These are phyloP conservation scores for Carollia perspicillata DNA, from an alignment of 2,113 vertebrate species.

Conservation along the genomic window DNA sequence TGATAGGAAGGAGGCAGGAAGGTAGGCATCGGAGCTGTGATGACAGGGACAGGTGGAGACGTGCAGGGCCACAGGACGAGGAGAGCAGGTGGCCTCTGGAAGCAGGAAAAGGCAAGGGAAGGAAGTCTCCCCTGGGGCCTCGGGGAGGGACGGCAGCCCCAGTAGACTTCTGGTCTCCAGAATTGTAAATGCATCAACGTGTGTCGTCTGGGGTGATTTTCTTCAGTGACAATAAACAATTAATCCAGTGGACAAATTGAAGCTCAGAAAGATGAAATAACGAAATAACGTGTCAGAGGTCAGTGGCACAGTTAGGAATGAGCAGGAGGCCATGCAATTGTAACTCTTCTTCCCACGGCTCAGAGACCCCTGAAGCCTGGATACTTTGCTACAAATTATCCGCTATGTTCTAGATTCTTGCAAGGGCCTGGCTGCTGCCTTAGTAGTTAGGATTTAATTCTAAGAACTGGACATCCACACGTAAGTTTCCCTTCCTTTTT, in stretches of 20 bases:
- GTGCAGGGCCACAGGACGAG: too few species aligned
- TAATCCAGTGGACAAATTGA: background rate
- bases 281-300: background rate
- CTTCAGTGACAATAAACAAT: background rate
- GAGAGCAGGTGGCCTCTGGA: too few species aligned
- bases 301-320: background rate
- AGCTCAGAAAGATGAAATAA: background rate
- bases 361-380: background rate
- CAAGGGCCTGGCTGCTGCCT: background rate
- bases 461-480: background rate
- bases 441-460: background rate
- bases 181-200: fast-evolving
- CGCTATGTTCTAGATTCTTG: background rate
- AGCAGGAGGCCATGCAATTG: background rate
- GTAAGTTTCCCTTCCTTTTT: background rate
- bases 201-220: background rate
- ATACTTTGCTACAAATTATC: background rate
- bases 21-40: background rate
- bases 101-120: too few species aligned
- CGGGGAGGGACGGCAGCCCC: too few species aligned
- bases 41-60: background rate
- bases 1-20: background rate
- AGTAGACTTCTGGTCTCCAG: background rate
- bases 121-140: too few species aligned
- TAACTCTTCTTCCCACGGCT: background rate